Base-by-base conservation (phyloP, 2,797 vertebrate genomes). In the Aldrovandia affinis region DNA sequence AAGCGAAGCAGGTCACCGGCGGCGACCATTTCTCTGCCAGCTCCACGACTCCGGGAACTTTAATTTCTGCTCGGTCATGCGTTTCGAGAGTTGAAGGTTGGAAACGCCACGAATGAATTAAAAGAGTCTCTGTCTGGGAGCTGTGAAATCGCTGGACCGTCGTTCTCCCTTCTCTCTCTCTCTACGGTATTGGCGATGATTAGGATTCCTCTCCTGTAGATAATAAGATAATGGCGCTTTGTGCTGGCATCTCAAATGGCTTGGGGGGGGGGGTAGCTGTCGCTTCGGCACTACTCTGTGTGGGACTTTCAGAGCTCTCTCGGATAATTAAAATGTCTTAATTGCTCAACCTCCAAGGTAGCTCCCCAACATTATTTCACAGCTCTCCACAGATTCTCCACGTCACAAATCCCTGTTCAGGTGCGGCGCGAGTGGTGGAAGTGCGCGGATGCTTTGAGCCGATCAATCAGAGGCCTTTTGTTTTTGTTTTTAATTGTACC, bases 261-360 rank as follows among this genome's bases (percentile, higher is more conserved):
- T 81, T 77, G 81, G 83, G 88, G 90, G 90, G 81, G 25, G 79
- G 81, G 84, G 88, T 89, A 83, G 7, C 47, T 7, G 57, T 87
- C 82, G 28, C 1, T 61, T 42, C 42, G 36, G 54, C 87, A 82
- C 85, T 15, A 88, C 50, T 81, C 83, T 44, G 33, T 30, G 42
- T 4, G 50, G 78, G 30, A 36, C 44, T 73, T 78, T 80, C 61
- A 25, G n/a, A 70, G 39, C n/a, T 42, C 59, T 22, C 25, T 0
- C n/a, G n/a, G 61, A 89, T 93, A 93, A 77, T 77, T 94, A 94
- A 93, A 93, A 92, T 92, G 89, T 92, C 91, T 92, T 95, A 95
- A 95, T 95, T 94, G 93, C 93, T 12, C 90, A 89, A 81, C 42
- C 57, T 63, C 59, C 80, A 90, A 52, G 86, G 85, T 92, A 65